Conservation (phyloP, 2,113 vertebrate species). For the Merops nubicus region DNA sequence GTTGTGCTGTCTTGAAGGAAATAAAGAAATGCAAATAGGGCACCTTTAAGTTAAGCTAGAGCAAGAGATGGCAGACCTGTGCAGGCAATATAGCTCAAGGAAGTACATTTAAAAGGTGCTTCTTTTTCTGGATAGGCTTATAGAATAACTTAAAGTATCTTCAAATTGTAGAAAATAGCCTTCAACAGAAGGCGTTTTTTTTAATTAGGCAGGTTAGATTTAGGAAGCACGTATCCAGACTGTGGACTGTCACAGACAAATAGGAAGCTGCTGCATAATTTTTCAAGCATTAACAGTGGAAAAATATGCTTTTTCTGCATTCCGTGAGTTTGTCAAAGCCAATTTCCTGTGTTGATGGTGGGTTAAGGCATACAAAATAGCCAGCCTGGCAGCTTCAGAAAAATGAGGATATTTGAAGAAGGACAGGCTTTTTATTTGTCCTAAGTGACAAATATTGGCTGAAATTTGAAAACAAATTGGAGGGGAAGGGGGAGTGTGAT, state of each 20-base stretch:
- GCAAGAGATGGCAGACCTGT: fast-evolving
- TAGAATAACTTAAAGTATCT: neutral
- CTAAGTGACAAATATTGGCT: neutral
- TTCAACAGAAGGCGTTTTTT: neutral
- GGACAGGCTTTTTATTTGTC: neutral
- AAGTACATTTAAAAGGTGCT: neutral
- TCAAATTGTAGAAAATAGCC: neutral
- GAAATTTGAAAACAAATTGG: neutral
- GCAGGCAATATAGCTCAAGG: neutral
- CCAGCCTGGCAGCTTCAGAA: neutral
- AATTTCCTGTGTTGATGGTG: neutral
- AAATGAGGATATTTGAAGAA: neutral
- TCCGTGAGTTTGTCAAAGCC: neutral
- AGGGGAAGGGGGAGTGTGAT: neutral
- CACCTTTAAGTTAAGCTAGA: neutral
- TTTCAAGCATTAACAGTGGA: neutral
- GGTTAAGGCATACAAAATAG: neutral
- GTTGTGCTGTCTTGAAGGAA: neutral
- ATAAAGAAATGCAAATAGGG: neutral
- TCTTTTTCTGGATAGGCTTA: neutral
- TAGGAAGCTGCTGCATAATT: neutral
- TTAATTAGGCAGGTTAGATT: neutral
- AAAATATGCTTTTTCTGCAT: conserved; percentile 4
- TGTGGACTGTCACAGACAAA: neutral
- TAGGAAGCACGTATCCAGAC: neutral